Evolutionary conservation across 2,888 invertebrate species (phyloP), one percentile per base, ranked within the genome.

Genomic region (Apamea crenata): DNA sequence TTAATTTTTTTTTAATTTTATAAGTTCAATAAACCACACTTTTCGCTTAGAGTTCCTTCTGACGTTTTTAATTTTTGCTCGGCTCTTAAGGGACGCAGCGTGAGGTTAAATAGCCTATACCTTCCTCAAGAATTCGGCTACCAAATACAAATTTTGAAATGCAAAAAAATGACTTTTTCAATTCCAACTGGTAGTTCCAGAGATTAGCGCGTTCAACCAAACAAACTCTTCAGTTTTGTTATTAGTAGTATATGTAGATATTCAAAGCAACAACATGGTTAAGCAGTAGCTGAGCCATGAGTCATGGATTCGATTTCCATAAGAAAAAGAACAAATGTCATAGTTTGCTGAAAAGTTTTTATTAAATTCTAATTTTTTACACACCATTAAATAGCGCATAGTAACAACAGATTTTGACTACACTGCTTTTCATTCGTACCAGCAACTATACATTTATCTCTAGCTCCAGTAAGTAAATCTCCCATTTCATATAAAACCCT

Each of bases 391-490:
- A 70, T 16, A 50, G 25, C 25, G 32, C 16, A 14, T 16, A 70
- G 10, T 25, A 16, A 18, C 10, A n/a, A 71, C 12, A 36, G 12
- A 36, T 44, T 74, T 74, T 32, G 14, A n/a, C 6, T n/a, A n/a
- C 18, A 3, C 32, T 2, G 1, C 0, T 63, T 53, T 80, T 25
- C 14, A 63, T 72, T 63, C n/a, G 0, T 50, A 36, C 21, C 4
- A 63, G 50, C 25, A 53, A 53, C 68, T 81, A 63, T 50, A 59
- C 61, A 71, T 50, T 66, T 59, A 67, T 59, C 40, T 61, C n/a
- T 25, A 50, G 21, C 32, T 32, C 36, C 65, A 84, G 87, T 89
- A 80, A 81, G 78, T 89, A 87, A 89, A 89, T 87, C 86, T 84
- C 66, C 63, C 73, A 82, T 88, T 81, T 65, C 66, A 85, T 40